Conservation (phyloP, 2,797 vertebrate genomes). For the Ctenopoma multispine region DNA sequence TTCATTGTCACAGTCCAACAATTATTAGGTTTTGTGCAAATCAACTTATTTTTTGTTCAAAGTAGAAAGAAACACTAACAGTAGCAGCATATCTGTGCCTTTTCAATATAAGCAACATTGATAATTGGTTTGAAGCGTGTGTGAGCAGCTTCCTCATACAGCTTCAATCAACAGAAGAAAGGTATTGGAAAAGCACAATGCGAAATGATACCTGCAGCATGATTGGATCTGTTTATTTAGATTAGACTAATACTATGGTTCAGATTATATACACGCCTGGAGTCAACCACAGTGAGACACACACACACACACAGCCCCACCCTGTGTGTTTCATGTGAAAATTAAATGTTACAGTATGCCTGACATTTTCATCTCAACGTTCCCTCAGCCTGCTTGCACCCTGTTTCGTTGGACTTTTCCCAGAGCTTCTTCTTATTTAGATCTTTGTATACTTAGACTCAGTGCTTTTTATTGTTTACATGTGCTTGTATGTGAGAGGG, state of each 20-base stretch:
- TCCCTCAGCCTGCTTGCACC: conserved; percentile 14
- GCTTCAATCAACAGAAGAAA: conserved; percentile 36
- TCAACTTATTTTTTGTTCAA: conserved; percentile 34
- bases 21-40: conserved; percentile 20
- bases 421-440: conserved; percentile 30
- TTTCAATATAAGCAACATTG: not conserved
- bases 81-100: not conserved
- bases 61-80: not conserved
- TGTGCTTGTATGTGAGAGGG: conserved; percentile 1
- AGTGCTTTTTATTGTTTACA: conserved; percentile 14
- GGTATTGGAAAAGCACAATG: conserved; percentile 28
- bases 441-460: conserved; percentile 9
- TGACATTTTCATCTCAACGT: conserved; percentile 35
- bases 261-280: conserved; percentile 20
- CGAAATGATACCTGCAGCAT: conserved; percentile 47
- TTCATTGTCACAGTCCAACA: conserved; percentile 36
- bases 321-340: conserved; percentile 22
- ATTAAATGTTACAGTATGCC: conserved; percentile 25
- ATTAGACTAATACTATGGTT: conserved; percentile 38
- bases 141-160: conserved; percentile 20
- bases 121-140: conserved; percentile 26
- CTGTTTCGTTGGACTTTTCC: conserved; percentile 32
- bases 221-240: conserved; percentile 52
- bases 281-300: conserved; percentile 1
- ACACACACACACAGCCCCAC: too few relatives aligned